Base-by-base conservation (phyloP, 2,888 invertebrate species). In the Lithophane ornitopus region DNA sequence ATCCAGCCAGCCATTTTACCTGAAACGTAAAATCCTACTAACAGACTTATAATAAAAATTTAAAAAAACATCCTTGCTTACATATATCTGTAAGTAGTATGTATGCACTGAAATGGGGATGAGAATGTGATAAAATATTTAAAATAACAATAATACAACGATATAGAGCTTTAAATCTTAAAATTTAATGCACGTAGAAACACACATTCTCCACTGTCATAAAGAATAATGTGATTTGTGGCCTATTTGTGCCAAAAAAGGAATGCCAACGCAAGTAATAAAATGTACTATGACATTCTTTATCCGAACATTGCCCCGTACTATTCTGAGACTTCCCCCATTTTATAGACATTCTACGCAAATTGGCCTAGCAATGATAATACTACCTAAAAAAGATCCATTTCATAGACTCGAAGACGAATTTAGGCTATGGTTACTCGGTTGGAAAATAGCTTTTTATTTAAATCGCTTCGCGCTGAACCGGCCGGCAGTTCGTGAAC, bases 271-370 rank as follows among this genome's bases (percentile, higher is more conserved):
- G 58, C 77, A 74, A 73, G 82, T 87, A 87, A 90, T 90, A 90
- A 90, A 90, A 89, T 86, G 80, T 82, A 85, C 85, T 83, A 81
- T 84, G 80, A 76, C 76, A 87, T 85, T 85, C 88, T 89, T 90
- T 89, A 88, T 90, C 68, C 82, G 86, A 86, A 78, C 87, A 88
- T 87, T 89, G 85, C 85, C 85, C 87, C 76, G 77, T 81, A 80
- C 80, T 85, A 81, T 76, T 79, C 84, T 71, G 34, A 71, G 68
- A 69, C 54, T 74, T 65, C 59, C 70, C 67, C 59, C 62, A 70
- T 78, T 78, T 80, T 87, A 80, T 78, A 78, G 77, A 52, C 65
- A 85, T 75, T 73, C 49, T 76, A 76, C 69, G 54, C 69, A 81
- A 78, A 80, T 82, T 71, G 76, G 70, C 70, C 52, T 54, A 65